Percentiles rank a stretch among this genome's conserved stretches.
Evolutionary conservation across 2,888 invertebrate species (phyloP).

Genomic region (Strigamia transsilvanica): DNA sequence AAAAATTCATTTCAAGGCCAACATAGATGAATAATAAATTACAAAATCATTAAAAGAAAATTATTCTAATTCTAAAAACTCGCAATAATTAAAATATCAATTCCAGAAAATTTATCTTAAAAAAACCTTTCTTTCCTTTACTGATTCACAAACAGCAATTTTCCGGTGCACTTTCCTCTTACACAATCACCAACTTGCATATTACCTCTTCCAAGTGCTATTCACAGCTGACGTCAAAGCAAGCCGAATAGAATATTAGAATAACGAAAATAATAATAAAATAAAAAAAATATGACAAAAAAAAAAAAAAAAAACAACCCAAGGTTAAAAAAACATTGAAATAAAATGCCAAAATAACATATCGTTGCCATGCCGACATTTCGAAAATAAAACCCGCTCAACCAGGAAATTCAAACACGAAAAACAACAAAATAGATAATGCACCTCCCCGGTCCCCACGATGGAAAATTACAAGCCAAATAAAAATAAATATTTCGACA

Average conservation of each 20-base stretch:
- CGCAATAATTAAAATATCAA: too few relatives aligned
- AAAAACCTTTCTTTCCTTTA: not conserved
- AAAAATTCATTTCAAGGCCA: constrained; percentile 48
- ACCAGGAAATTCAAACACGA: not conserved
- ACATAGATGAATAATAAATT: not conserved
- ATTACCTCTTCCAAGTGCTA: not conserved
- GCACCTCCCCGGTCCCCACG: not conserved
- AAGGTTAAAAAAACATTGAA: not conserved
- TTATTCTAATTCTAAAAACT: too few relatives aligned
- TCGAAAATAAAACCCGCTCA: not conserved
- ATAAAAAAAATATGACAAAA: not conserved
- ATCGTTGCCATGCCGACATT: not conserved
- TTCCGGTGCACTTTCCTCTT: not conserved
- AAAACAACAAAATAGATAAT: not conserved
- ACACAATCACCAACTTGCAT: constrained; percentile 1
- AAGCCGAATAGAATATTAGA: not conserved
- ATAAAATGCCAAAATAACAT: not conserved
- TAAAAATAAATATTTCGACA: not conserved
- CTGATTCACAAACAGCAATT: not conserved
- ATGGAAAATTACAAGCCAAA: constrained; percentile 5
- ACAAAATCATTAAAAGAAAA: not conserved
- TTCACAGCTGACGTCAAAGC: constrained; percentile 9
- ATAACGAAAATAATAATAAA: not conserved
- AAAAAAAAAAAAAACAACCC: not conserved
- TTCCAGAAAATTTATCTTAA: too few relatives aligned